Evolutionary conservation across 2,797 vertebrate species (phyloP).

Genomic region (Neosalanx taihuensis): DNA sequence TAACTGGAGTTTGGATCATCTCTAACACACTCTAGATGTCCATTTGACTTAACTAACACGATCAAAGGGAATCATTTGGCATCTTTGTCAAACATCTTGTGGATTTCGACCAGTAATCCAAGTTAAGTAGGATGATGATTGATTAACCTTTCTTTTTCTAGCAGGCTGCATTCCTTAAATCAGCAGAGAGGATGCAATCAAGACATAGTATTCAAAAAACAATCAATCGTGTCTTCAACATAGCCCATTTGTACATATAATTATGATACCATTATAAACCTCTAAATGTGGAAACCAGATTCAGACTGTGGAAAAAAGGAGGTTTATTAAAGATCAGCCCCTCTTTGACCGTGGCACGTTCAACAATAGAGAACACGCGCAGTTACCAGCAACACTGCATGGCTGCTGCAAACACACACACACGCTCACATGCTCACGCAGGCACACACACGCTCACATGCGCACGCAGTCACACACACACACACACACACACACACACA

Average conservation of each 20-base stretch:
- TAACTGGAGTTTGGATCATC: conserved; percentile 8
- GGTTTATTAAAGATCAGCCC: too few relatives aligned
- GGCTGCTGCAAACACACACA: background rate
- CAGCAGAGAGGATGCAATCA: too few relatives aligned
- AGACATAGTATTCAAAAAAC: too few relatives aligned
- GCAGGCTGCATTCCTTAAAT: too few relatives aligned
- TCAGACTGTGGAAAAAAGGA: too few relatives aligned
- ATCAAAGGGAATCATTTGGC: conserved; percentile 7
- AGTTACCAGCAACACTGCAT: background rate
- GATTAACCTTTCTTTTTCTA: too few relatives aligned
- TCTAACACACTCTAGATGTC: background rate
- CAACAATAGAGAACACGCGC: background rate
- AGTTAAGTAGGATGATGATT: background rate
- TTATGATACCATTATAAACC: too few relatives aligned
- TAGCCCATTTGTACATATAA: too few relatives aligned
- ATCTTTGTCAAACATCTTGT: conserved; percentile 26
- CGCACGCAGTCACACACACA: background rate
- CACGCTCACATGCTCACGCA: background rate
- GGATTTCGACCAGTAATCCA: background rate
- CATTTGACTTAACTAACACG: conserved; percentile 4
- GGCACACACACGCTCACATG: background rate
- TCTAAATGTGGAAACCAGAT: too few relatives aligned
- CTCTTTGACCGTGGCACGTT: too few relatives aligned
- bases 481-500: background rate
- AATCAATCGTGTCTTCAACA: too few relatives aligned